Base-by-base conservation (phyloP, 1,140 invertebrate genomes). In the Pinna nobilis region DNA sequence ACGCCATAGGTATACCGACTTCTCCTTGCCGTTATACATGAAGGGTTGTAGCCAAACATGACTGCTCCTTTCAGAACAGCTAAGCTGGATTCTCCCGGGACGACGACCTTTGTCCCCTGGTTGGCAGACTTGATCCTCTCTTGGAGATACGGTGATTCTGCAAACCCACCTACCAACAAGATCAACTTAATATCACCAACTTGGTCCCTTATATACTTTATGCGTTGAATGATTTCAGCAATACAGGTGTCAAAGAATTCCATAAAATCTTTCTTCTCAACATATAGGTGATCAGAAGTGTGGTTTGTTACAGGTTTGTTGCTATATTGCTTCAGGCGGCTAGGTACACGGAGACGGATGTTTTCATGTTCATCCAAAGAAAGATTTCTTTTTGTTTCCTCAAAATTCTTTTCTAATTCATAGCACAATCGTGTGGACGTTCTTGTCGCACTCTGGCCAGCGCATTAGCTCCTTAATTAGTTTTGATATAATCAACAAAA, bases 1-100 rank as follows among this genome's bases (percentile, higher is more conserved):
- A 63, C 28, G 35, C 59, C 59, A 30, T 41, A 63, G 18, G 59
- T 63, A 28, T 41, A 63, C 28, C 59, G 59, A 23, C 59, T 41
- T 39, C 28, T 63, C 11, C 59, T n/a, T 2, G 18, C 28, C 18
- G 23, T 20, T 41, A 63, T 37, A 20, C 28, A 33, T 3, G 28
- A 33, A 7, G 59, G 59, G 47, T 63, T n/a, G 28, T 23, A 63
- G 3, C 59, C 59, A 44, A 63, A 63, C 25, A 41, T 23, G 13
- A 63, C 59, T 44, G 59, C 59, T 28, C 59, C 59, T 11, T 63
- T 32, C 15, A 63, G 37, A 3, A 63, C 39, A 11, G 59, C 59
- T 0, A 63, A 2, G n/a, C 59, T 37, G 0, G 59, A 35, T n/a
- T 63, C 59, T 44, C 39, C 44, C 1, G 59, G 59, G 5, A 32